A percentile compares a stretch with the other conserved stretches of the same genome.
Conservation (phyloP, 2,797 vertebrate genomes). For the Gymnodraco acuticeps region DNA sequence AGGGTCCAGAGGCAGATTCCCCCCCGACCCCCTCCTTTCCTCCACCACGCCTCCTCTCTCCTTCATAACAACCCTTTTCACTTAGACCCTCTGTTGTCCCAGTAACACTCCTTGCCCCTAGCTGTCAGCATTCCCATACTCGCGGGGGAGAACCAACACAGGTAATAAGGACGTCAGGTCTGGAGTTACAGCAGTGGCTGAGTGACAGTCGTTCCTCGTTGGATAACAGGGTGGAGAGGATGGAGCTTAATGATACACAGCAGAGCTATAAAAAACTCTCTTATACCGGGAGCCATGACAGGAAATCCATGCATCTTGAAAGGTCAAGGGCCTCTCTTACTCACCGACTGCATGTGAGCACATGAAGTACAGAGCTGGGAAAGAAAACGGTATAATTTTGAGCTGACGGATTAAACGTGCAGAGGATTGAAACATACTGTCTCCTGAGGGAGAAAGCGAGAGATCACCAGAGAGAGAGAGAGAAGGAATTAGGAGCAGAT, state of each 20-base stretch:
- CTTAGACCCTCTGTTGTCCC: slow-evolving; percentile 53
- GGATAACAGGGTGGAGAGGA: slow-evolving; percentile 13
- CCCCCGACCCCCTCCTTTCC: not conserved
- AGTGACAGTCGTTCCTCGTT: slow-evolving; percentile 43
- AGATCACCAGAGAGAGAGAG: not conserved
- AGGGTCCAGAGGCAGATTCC: slow-evolving; percentile 12
- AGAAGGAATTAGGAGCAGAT: slow-evolving; percentile 46
- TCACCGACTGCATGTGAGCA: slow-evolving; percentile 47
- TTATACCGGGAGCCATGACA: slow-evolving; percentile 52
- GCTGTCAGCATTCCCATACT: slow-evolving; percentile 43
- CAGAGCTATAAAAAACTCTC: slow-evolving; percentile 54
- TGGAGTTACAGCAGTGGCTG: slow-evolving; percentile 46
- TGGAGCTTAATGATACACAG: slow-evolving; percentile 63
- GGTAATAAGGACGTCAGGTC: slow-evolving; percentile 58
- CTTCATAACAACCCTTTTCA: slow-evolving; percentile 49
- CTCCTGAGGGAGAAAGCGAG: not conserved
- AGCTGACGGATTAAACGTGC: not conserved
- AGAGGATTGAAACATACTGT: too few relatives aligned
- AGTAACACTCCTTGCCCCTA: slow-evolving; percentile 37
- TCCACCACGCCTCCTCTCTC: slow-evolving; percentile 23
- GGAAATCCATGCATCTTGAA: slow-evolving; percentile 73
- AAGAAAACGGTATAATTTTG: slow-evolving; percentile 11
- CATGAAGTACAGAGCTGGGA: not conserved
- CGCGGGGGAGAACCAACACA: slow-evolving; percentile 13
- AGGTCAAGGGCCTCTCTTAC: slow-evolving; percentile 69